Conservation (phyloP, 2,797 vertebrate species). For the Lemur catta region DNA sequence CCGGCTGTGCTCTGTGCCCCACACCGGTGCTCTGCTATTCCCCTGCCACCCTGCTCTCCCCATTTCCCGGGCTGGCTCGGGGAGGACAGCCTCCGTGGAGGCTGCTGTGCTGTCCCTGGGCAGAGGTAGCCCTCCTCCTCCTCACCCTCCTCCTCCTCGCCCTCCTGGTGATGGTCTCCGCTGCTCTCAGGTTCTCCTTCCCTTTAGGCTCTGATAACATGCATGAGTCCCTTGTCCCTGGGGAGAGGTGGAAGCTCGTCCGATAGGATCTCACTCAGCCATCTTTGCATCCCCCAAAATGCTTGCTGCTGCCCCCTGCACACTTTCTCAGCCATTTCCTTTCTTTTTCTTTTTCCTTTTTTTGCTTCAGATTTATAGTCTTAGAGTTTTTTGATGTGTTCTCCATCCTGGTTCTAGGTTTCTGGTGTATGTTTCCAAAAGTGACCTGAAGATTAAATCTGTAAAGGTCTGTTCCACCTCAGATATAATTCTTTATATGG, state of each 20-base stretch:
- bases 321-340: neutral
- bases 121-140: neutral
- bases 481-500: neutral
- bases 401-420: neutral
- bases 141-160: neutral
- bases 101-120: neutral
- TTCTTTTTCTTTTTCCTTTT: neutral
- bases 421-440: slow-evolving; percentile 4
- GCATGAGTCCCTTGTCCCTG: neutral
- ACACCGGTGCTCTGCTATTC: neutral
- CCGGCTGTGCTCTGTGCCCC: neutral
- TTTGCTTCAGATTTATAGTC: neutral
- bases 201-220: neutral
- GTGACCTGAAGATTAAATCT: neutral
- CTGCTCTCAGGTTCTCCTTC: neutral
- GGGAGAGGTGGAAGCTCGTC: neutral
- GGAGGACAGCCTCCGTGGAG: neutral
- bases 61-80: neutral
- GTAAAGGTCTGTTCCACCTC: neutral
- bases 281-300: neutral
- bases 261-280: neutral
- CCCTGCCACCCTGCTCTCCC: neutral
- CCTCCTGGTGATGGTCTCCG: neutral
- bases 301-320: neutral
- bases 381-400: neutral